Conservation (phyloP, 2,113 vertebrate genomes). For the Chloropsis cyanopogon region DNA sequence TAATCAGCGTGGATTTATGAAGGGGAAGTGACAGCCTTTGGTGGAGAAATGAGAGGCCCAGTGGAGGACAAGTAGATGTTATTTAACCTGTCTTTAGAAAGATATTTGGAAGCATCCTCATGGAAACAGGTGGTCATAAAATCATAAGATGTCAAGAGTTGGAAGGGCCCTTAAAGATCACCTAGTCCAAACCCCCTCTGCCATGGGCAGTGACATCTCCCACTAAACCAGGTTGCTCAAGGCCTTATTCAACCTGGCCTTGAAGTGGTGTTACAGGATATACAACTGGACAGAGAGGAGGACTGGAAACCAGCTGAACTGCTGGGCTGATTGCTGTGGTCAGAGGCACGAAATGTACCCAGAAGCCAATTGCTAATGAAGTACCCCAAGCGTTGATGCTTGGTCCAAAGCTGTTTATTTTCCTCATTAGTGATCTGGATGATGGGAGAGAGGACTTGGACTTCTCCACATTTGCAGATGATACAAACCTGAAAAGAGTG, state of each 20-base stretch:
- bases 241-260: not conserved
- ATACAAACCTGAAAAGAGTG: not conserved
- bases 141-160: not conserved
- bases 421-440: not conserved
- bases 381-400: too few species aligned
- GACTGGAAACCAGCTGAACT: not conserved
- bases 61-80: not conserved
- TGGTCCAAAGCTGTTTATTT: not conserved
- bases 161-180: not conserved
- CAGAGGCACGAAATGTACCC: not conserved
- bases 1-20: not conserved
- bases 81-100: not conserved
- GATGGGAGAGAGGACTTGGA: not conserved
- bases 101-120: not conserved
- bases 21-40: not conserved
- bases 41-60: not conserved
- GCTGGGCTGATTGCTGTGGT: not conserved
- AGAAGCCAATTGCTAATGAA: not conserved
- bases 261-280: not conserved
- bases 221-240: not conserved
- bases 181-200: not conserved
- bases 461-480: not conserved
- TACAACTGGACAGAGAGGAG: not conserved
- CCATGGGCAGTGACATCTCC: not conserved
- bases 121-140: not conserved